Conservation (phyloP, 2,113 vertebrate genomes). For the Misgurnus anguillicaudatus region DNA sequence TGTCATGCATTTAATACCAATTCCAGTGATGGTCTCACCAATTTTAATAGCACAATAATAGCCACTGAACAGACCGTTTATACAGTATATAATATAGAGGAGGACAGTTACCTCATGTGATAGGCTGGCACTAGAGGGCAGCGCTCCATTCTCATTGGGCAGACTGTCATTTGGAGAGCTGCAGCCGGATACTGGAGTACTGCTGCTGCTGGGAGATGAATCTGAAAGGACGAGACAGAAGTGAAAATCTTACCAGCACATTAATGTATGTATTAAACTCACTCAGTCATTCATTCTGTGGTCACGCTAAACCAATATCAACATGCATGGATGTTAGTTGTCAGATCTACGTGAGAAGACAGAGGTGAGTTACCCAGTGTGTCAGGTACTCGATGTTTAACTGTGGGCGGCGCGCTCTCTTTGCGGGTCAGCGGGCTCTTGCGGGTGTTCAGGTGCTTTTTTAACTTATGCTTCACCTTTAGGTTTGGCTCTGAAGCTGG, state of each 20-base stretch:
- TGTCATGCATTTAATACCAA: too few species aligned
- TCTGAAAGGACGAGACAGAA: constrained; percentile 69
- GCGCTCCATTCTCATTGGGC: constrained; percentile 75
- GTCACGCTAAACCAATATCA: neutral
- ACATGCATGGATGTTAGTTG: neutral
- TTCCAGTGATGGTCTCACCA: too few species aligned
- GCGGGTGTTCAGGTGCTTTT: constrained; percentile 84
- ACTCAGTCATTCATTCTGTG: neutral
- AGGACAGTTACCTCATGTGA: constrained; percentile 78
- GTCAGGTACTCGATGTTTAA: constrained; percentile 83
- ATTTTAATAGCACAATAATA: too few species aligned
- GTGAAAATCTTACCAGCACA: neutral
- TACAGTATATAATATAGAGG: too few species aligned
- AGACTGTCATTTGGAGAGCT: constrained; percentile 92
- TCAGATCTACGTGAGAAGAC: neutral
- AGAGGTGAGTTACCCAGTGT: constrained; percentile 78
- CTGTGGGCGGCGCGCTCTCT: constrained; percentile 88
- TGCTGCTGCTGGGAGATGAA: constrained; percentile 89
- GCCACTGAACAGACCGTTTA: too few species aligned
- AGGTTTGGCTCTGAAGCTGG: constrained; percentile 93
- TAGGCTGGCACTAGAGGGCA: constrained; percentile 68
- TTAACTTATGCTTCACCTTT: constrained; percentile 84
- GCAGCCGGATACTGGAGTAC: constrained; percentile 87
- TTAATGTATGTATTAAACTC: neutral
- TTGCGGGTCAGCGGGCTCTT: constrained; percentile 90